phyloP scores from a whole-genome alignment of 2,113 vertebrate genomes.

The Dryoscopus gambensis region DNA sequence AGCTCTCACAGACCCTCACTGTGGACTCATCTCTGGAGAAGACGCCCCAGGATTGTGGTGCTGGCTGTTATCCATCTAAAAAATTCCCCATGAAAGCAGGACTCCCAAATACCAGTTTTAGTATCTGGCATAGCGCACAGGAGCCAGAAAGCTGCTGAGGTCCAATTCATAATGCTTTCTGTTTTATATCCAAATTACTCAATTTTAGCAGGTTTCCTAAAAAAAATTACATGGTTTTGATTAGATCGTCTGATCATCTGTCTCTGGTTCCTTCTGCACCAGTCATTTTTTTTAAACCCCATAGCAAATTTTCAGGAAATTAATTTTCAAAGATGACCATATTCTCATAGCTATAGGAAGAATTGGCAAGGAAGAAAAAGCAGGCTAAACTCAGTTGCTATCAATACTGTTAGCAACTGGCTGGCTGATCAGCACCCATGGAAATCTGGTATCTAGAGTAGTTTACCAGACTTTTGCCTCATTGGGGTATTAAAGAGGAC shows the following conservation, averaged over 20 bases:
- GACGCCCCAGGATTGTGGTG: not conserved
- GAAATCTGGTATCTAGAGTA: not conserved
- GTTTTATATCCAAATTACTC: not conserved
- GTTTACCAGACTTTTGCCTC: not conserved
- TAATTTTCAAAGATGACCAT: not conserved
- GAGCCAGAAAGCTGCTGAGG: not conserved
- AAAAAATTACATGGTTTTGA: not conserved
- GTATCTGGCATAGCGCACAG: not conserved
- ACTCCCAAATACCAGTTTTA: not conserved
- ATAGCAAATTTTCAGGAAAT: not conserved
- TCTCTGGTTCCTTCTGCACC: not conserved
- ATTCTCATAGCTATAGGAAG: not conserved
- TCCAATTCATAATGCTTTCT: not conserved
- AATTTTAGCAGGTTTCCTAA: not conserved
- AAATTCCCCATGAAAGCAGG: not conserved
- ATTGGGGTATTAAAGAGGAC: not conserved
- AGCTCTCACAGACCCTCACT: not conserved
- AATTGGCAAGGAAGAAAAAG: not conserved
- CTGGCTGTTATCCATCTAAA: not conserved
- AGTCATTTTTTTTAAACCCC: not conserved
- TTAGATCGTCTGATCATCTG: not conserved
- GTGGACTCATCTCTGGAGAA: not conserved
- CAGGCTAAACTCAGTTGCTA: not conserved
- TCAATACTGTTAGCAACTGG: not conserved
- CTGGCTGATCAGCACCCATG: not conserved